Conservation (phyloP, 1,140 invertebrate species). For the Drosophila leontia region DNA sequence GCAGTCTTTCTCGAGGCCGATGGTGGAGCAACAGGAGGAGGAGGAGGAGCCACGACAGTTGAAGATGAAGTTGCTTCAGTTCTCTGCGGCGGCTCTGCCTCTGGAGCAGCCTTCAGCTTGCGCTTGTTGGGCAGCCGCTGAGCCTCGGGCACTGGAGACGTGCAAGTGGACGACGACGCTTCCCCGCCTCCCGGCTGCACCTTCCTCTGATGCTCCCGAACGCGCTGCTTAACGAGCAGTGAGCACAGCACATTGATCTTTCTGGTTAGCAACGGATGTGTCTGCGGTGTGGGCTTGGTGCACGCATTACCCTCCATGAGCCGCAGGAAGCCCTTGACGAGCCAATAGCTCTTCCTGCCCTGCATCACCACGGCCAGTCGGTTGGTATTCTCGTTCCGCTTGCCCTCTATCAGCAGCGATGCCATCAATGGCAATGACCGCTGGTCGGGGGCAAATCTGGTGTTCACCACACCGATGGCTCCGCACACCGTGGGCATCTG, state of each 20-base stretch:
- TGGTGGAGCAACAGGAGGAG: background rate
- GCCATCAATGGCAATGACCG: conserved; percentile 61
- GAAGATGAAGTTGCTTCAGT: background rate
- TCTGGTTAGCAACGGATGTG: conserved; percentile 74
- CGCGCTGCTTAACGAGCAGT: conserved; percentile 72
- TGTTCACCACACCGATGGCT: conserved; percentile 71
- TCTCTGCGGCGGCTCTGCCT: background rate
- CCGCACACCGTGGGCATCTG: conserved; percentile 72
- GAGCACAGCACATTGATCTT: conserved; percentile 80
- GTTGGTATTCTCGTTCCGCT: conserved; percentile 53
- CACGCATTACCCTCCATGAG: conserved; percentile 69
- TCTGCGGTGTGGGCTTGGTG: conserved; percentile 74
- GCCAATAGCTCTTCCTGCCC: conserved; percentile 73
- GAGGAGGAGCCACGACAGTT: too few relatives aligned
- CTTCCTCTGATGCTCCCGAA: conserved; percentile 59
- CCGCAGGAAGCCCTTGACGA: conserved; percentile 75
- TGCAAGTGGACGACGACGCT: background rate
- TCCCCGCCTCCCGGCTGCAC: background rate
- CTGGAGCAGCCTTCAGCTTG: background rate
- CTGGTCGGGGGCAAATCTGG: conserved; percentile 48
- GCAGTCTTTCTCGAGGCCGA: too few relatives aligned
- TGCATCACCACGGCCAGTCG: conserved; percentile 79
- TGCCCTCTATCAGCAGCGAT: conserved; percentile 61
- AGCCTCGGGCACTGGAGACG: background rate
- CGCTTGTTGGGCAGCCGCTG: background rate